Conservation (phyloP, 2,797 vertebrate species). For the Valencia hispanica region DNA sequence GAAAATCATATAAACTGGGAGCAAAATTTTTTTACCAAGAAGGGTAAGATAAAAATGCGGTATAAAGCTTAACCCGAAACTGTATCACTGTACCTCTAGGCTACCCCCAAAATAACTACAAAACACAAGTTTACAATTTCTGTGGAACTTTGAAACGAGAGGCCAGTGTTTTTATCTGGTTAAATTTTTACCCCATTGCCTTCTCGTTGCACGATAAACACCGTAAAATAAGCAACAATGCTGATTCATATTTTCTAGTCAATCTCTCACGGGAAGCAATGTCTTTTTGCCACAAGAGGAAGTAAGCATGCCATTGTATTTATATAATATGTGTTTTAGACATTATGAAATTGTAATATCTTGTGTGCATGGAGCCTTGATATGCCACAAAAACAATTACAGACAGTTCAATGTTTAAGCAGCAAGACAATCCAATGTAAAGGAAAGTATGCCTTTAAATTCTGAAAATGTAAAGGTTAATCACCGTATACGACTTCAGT, state of each 20-base stretch:
- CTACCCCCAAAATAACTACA: neutral
- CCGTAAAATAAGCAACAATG: neutral
- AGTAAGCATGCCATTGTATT: constrained; percentile 2
- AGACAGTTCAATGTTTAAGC: neutral
- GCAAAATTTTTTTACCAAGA: too few species aligned
- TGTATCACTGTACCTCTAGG: neutral
- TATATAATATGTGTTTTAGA: neutral
- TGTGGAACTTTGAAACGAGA: neutral
- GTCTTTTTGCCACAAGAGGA: constrained; percentile 5
- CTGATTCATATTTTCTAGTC: neutral
- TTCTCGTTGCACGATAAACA: neutral
- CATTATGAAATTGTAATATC: neutral
- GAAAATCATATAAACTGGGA: neutral
- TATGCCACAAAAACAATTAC: neutral
- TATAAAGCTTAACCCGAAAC: too few species aligned
- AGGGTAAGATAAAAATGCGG: neutral
- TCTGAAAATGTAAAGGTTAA: neutral
- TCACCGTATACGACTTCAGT: neutral
- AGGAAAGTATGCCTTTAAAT: neutral
- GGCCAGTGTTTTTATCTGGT: neutral
- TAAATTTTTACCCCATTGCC: neutral
- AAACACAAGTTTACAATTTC: neutral
- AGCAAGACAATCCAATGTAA: neutral
- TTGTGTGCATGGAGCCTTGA: neutral
- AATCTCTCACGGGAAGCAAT: neutral